phyloP scores from a whole-genome alignment of 2,888 invertebrate species.

The Luffia ferchaultella region DNA sequence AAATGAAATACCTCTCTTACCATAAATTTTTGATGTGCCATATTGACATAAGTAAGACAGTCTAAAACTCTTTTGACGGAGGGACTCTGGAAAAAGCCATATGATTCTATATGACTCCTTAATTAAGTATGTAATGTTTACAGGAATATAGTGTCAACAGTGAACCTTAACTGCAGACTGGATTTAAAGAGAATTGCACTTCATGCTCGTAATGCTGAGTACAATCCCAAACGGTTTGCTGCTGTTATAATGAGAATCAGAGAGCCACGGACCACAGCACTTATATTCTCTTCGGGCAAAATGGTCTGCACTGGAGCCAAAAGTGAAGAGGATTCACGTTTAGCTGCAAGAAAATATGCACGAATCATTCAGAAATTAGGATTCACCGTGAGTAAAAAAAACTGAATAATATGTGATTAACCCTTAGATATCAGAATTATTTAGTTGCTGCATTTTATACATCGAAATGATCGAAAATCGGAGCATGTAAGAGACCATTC shows the following conservation, averaged over 20 bases:
- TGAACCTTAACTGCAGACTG: constrained; percentile 93
- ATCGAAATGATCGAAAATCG: too few relatives aligned
- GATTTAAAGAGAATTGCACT: constrained; percentile 97
- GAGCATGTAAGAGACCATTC: too few relatives aligned
- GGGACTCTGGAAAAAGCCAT: too few relatives aligned
- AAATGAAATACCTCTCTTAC: too few relatives aligned
- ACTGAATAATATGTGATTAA: neutral
- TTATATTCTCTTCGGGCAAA: constrained; percentile 84
- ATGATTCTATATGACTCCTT: too few relatives aligned
- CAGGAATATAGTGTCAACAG: constrained; percentile 98
- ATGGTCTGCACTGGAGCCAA: constrained; percentile 87
- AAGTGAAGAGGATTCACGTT: constrained; percentile 79
- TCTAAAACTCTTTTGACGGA: too few relatives aligned
- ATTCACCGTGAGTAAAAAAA: constrained; percentile 68
- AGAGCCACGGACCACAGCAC: constrained; percentile 84
- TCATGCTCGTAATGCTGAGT: constrained; percentile 98
- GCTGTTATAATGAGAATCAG: constrained; percentile 97
- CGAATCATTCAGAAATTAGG: constrained; percentile 86
- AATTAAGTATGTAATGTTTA: too few relatives aligned
- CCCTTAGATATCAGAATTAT: too few relatives aligned
- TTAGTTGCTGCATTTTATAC: too few relatives aligned
- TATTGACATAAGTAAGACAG: too few relatives aligned
- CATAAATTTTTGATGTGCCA: too few relatives aligned
- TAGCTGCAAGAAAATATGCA: constrained; percentile 85
- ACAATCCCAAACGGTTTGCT: constrained; percentile 98